Conservation (phyloP, 2,797 vertebrate genomes). For the Melanotaenia nigrans region DNA sequence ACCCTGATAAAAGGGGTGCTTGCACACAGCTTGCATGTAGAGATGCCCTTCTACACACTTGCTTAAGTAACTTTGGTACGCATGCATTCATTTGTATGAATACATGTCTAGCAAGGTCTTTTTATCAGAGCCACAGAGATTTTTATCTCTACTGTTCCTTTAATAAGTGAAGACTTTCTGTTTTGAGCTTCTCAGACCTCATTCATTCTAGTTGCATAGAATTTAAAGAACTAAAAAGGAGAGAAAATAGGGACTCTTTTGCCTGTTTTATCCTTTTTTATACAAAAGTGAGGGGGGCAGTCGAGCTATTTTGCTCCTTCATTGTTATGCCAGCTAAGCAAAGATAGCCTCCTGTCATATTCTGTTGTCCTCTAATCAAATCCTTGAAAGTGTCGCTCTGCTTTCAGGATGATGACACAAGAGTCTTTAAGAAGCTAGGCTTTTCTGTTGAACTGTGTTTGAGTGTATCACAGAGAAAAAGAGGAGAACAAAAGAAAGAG, state of each 20-base stretch:
- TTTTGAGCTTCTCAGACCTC: conserved; percentile 2
- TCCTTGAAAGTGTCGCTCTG: conserved; percentile 9
- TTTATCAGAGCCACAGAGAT: conserved; percentile 1
- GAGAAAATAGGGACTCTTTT: conserved; percentile 19
- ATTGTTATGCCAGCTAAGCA: conserved; percentile 13
- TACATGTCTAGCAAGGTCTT: conserved; percentile 15
- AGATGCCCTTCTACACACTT: neutral
- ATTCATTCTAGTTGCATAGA: neutral
- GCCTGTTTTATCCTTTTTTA: conserved; percentile 10
- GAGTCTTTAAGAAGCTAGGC: conserved; percentile 14
- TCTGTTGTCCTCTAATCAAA: conserved; percentile 33
- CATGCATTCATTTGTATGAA: conserved; percentile 10
- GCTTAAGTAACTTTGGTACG: conserved; percentile 1
- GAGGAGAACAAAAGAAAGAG: neutral
- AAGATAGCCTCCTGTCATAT: conserved; percentile 18
- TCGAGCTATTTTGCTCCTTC: conserved; percentile 21
- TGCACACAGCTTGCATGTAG: neutral
- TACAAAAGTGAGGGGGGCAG: conserved; percentile 5
- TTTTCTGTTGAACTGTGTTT: conserved; percentile 4
- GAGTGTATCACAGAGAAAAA: neutral
- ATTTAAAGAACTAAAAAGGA: neutral
- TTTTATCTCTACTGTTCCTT: neutral
- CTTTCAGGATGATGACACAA: conserved; percentile 36
- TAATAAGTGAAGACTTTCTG: conserved; percentile 4
- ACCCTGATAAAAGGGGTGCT: conserved; percentile 14